A percentile compares a stretch with the other conserved stretches of the same genome.
These are phyloP conservation scores for Pygocentrus nattereri DNA, from an alignment of 2,797 vertebrate species.

Conservation along the genomic window DNA sequence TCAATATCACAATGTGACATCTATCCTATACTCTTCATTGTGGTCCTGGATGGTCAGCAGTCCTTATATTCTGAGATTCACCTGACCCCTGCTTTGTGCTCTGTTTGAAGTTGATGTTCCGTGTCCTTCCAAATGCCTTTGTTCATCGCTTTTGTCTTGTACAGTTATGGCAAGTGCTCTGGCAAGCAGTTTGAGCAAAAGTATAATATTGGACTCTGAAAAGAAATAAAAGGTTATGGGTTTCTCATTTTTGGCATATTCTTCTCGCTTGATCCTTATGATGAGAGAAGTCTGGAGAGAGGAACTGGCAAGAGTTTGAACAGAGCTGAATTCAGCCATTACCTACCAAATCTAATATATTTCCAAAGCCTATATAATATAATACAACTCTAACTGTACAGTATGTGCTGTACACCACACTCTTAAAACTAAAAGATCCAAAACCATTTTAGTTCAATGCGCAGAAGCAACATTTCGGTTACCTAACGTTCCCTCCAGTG, in stretches of 20 bases:
- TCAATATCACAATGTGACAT: neutral
- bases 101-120: neutral
- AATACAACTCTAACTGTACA: too few relatives aligned
- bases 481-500: too few relatives aligned
- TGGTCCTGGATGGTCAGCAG: neutral
- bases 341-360: too few relatives aligned
- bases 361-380: too few relatives aligned
- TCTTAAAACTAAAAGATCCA: too few relatives aligned
- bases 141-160: neutral
- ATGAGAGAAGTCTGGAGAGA: neutral
- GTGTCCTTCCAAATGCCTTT: neutral
- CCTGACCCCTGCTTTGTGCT: neutral
- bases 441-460: too few relatives aligned
- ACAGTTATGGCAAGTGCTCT: neutral
- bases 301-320: too few relatives aligned
- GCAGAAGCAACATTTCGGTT: too few relatives aligned
- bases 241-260: neutral
- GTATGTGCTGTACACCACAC: too few relatives aligned
- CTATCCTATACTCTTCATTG: neutral
- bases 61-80: neutral
- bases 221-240: neutral
- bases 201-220: neutral
- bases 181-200: neutral
- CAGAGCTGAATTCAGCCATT: too few relatives aligned
- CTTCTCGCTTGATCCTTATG: neutral